Percentiles rank a stretch among this genome's conserved stretches.
Conservation (phyloP, 2,797 vertebrate species). For the Apodemus agrarius region DNA sequence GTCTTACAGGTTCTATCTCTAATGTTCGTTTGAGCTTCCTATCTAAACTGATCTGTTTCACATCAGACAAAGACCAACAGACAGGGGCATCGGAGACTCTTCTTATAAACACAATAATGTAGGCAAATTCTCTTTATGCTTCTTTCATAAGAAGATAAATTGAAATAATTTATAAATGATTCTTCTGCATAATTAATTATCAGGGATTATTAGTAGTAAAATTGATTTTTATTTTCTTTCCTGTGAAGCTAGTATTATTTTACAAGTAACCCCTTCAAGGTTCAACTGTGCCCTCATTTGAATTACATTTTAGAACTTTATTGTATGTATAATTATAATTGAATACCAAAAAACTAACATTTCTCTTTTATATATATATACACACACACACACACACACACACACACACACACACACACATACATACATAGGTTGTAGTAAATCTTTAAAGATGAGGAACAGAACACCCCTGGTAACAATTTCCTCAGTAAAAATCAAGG, state of each 20-base stretch:
- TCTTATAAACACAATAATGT: neutral
- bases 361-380: neutral
- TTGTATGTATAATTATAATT: slow-evolving; percentile 34
- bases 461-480: slow-evolving; percentile 70
- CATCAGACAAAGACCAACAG: neutral
- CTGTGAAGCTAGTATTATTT: neutral
- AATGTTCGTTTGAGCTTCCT: neutral
- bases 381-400: no score
- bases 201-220: neutral
- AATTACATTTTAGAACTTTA: slow-evolving; percentile 34
- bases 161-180: neutral
- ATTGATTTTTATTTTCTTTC: neutral
- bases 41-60: neutral
- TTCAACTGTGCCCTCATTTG: neutral
- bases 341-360: neutral
- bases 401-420: no score
- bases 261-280: neutral
- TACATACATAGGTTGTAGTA: neutral
- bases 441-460: neutral
- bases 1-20: neutral
- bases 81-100: neutral
- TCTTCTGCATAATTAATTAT: neutral
- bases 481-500: slow-evolving; percentile 69
- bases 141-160: neutral
- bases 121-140: neutral